Percentiles rank a stretch among this genome's conserved stretches.
Conservation (phyloP, 2,113 vertebrate species). For the Pyxicephalus adspersus region DNA sequence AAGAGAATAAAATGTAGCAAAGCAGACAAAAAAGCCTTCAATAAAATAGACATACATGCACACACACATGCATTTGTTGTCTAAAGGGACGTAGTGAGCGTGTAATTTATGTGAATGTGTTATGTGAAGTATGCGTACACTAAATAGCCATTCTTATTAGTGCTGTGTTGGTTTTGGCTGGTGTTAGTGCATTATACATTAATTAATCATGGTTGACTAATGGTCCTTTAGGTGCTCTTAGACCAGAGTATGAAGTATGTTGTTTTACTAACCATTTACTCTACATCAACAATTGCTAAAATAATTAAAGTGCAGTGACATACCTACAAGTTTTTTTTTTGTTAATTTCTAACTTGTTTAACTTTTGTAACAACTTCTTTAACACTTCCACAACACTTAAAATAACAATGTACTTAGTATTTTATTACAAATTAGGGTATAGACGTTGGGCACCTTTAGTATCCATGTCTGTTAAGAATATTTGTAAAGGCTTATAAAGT, state of each 20-base stretch:
- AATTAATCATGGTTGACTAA: slow-evolving; percentile 18
- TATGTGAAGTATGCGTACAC: neutral
- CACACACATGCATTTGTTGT: slow-evolving; percentile 19
- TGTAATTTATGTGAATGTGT: slow-evolving; percentile 37
- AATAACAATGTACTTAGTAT: neutral
- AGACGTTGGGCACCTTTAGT: neutral
- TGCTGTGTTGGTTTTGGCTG: slow-evolving; percentile 21
- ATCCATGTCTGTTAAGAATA: no score
- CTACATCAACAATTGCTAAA: slow-evolving; percentile 2
- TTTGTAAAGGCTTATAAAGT: no score
- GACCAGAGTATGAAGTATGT: neutral
- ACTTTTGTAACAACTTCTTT: neutral
- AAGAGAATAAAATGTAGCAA: slow-evolving; percentile 23
- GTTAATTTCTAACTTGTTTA: neutral
- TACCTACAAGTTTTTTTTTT: slow-evolving; percentile 5
- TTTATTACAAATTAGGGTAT: neutral
- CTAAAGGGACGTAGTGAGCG: slow-evolving; percentile 13
- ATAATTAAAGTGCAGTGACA: neutral
- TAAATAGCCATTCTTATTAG: neutral
- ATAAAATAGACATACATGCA: slow-evolving; percentile 20
- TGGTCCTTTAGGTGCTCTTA: slow-evolving; percentile 20
- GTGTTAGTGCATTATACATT: neutral
- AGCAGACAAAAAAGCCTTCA: slow-evolving; percentile 12
- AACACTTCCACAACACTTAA: neutral
- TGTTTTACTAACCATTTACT: slow-evolving; percentile 8